Conservation (phyloP, 1,140 invertebrate species). For the Calephelis virginiensis region DNA sequence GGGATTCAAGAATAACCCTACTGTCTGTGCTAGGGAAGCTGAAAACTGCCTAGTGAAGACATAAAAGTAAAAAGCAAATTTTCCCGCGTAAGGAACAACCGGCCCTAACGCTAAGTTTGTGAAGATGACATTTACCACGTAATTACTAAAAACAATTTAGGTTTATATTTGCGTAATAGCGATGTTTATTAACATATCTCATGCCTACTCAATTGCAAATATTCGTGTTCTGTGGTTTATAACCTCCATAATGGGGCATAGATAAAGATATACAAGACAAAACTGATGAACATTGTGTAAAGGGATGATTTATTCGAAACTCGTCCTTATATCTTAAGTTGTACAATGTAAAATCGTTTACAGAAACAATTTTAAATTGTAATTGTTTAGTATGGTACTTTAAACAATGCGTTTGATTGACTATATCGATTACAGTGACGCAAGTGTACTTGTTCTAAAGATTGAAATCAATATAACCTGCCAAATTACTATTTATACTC, state of each 20-base stretch:
- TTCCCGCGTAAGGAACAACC: too few relatives aligned
- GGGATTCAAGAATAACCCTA: too few relatives aligned
- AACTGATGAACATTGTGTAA: constrained; percentile 7
- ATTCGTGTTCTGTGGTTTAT: not conserved
- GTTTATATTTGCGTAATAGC: too few relatives aligned
- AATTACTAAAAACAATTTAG: too few relatives aligned
- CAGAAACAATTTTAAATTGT: not conserved
- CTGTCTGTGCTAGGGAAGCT: too few relatives aligned
- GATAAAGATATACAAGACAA: constrained; percentile 7
- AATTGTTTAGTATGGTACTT: not conserved
- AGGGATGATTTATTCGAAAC: not conserved
- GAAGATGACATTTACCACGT: too few relatives aligned
- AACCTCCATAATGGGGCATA: constrained; percentile 12
- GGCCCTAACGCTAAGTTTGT: too few relatives aligned
- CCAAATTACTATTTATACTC: constrained; percentile 32
- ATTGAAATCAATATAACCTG: constrained; percentile 26
- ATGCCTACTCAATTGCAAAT: too few relatives aligned
- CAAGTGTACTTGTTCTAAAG: constrained; percentile 28
- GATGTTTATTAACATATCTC: too few relatives aligned
- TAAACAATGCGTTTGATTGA: constrained; percentile 12
- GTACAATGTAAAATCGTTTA: not conserved
- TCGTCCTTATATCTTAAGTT: too few relatives aligned
- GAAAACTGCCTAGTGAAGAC: too few relatives aligned
- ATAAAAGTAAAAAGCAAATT: too few relatives aligned
- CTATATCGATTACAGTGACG: constrained; percentile 31